Conservation (phyloP, 2,113 vertebrate genomes). For the Macaca nemestrina region DNA sequence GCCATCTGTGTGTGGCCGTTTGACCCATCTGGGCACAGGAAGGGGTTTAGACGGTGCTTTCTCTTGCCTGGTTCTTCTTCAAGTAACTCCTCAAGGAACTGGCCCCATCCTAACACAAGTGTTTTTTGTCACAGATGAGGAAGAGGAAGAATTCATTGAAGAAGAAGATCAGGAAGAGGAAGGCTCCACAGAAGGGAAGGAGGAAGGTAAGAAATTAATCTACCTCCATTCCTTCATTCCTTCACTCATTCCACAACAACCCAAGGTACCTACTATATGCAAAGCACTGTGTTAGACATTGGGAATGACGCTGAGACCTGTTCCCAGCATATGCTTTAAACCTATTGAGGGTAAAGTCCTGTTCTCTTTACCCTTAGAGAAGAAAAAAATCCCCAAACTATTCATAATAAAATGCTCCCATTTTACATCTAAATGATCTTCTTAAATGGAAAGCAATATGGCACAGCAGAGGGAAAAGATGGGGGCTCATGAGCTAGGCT, state of each 20-base stretch:
- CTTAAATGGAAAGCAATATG: background rate
- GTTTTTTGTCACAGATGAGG: constrained; percentile 78
- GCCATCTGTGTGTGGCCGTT: background rate
- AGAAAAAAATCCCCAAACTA: background rate
- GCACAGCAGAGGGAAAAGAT: background rate
- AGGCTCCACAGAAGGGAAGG: constrained; percentile 60
- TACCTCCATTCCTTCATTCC: background rate
- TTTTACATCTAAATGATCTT: background rate
- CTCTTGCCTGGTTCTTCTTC: background rate
- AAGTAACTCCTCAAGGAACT: background rate
- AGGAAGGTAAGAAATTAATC: constrained; percentile 75
- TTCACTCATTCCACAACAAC: too few relatives aligned
- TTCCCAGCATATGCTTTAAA: background rate
- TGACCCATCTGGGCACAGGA: background rate
- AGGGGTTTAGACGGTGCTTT: background rate
- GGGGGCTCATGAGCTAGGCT: background rate
- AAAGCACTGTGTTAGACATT: background rate
- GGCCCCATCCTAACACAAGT: background rate
- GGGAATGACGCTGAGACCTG: background rate
- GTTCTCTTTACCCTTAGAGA: background rate
- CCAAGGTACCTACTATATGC: background rate
- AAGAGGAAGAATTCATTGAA: constrained; percentile 83
- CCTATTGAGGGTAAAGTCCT: background rate
- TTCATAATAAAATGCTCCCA: background rate
- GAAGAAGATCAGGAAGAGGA: constrained; percentile 80